Evolutionary conservation across 1,140 invertebrate genomes (phyloP), one percentile per base, ranked within the genome.

Genomic region (Spodoptera litura): DNA sequence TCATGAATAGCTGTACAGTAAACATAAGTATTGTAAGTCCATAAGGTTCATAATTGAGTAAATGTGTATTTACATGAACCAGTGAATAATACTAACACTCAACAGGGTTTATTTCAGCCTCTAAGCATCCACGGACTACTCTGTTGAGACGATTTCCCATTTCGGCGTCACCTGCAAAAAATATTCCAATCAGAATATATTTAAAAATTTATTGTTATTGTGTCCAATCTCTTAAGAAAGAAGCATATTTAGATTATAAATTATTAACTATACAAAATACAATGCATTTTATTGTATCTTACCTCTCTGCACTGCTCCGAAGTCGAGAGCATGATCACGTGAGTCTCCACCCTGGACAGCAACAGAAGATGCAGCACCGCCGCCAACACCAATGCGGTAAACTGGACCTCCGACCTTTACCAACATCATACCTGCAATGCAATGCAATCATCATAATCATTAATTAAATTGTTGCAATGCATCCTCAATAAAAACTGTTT

Each of bases 71-170:
- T 59, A 20, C 15, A 59, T 53, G 5, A 44, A 44, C 8, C 38
- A 44, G 38, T 44, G 4, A 4, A 2, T 13, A 77, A 73, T 27
- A 91, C 92, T 89, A 87, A 94, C 98, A 98, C 61, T 98, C 95
- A 83, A 99, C 99, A 3, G 99, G 99, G 95, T 99, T 99, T 1
- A 95, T 91, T 2, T 96, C 94, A 15, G 96, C 96, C 95, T 99
- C 99, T 2, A 98, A 95, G 90, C 99, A 99, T 4, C 97, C 98
- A 81, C 99, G 95, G 0, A 99, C 98, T 6, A 99, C 96, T 79
- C 99, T 95, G 93, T 99, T 99, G 11, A 99, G 89, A 94, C 99
- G 99, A 88, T 99, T 98, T 84, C 99, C 99, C 99, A 99, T 99
- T 95, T 99, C 99, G 2, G 99, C 97, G 95, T 99, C 99, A 52